Base-by-base conservation (phyloP, 2,888 invertebrate genomes). In the Ryuthela nishihirai region DNA sequence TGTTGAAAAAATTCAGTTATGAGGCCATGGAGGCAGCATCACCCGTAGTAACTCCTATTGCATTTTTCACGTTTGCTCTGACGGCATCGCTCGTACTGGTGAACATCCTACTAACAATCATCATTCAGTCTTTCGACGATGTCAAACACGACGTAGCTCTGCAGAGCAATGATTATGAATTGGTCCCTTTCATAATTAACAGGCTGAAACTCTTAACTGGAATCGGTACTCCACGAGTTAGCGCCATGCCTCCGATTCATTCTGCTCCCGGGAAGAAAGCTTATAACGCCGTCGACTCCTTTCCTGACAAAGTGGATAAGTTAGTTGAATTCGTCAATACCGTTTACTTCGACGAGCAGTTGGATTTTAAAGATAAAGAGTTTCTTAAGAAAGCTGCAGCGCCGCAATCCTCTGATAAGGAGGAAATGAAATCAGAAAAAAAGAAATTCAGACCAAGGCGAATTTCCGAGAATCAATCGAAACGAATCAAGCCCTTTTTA, bases 1-100 rank as follows among this genome's bases (percentile, higher is more conserved):
- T 74, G n/a, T 69, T 76, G 12, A 75, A 76, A 18, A 68, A 69
- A 50, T 73, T 74, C 54, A 71, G 73, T 59, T 74, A 74, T 54
- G 64, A 70, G 4, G 72, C 69, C 3, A 63, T 70, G 54, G 64
- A 70, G 38, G 64, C 64, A 10, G 55, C 62, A 17, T 66, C 69
- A 12, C 68, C 68, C 10, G 54, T 70, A 25, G 65, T 72, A 46
- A 70, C 68, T 23, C 70, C 70, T 41, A 64, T 73, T 46, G 70
- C 70, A 55, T 70, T 74, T 65, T 67, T 69, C 48, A 67, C 70
- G 10, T 72, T 71, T 64, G 68, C 70, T 32, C 50, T 69, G 20
- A 68, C 72, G 44, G 69, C 66, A 4, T 70, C 70, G 26, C 70
- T 73, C 12, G 54, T 74, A 41, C 64, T 71, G 42, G 66, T 70